phyloP scores from a whole-genome alignment of 2,113 vertebrate genomes.

The Myrmecobius fasciatus region DNA sequence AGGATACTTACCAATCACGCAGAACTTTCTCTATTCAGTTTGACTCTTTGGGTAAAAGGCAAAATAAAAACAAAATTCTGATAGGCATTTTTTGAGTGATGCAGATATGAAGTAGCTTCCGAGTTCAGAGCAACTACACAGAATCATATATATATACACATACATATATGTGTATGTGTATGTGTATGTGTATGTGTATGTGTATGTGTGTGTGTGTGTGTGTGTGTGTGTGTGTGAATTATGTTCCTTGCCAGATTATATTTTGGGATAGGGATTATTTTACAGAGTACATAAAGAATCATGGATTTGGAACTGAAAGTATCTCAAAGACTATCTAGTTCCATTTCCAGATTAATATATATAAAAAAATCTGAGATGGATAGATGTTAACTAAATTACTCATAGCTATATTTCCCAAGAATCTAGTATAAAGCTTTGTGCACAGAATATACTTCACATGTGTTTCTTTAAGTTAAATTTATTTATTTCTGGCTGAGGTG shows the following conservation, averaged over 20 bases:
- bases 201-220: no score
- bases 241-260: background rate
- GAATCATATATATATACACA: background rate
- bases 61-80: background rate
- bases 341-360: background rate
- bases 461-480: background rate
- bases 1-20: background rate
- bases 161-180: no score
- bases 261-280: background rate
- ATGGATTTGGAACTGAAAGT: background rate
- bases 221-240: no score
- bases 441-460: background rate
- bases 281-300: background rate
- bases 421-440: background rate
- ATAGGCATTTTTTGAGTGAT: background rate
- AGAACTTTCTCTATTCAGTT: background rate
- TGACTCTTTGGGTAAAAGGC: background rate
- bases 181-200: no score
- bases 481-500: background rate
- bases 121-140: background rate
- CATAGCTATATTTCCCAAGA: background rate
- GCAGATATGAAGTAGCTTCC: background rate
- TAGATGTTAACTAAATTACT: background rate
- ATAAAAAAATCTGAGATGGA: background rate
- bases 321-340: background rate